Evolutionary conservation across 2,888 invertebrate genomes (phyloP).

Genomic region (Nezara viridula): DNA sequence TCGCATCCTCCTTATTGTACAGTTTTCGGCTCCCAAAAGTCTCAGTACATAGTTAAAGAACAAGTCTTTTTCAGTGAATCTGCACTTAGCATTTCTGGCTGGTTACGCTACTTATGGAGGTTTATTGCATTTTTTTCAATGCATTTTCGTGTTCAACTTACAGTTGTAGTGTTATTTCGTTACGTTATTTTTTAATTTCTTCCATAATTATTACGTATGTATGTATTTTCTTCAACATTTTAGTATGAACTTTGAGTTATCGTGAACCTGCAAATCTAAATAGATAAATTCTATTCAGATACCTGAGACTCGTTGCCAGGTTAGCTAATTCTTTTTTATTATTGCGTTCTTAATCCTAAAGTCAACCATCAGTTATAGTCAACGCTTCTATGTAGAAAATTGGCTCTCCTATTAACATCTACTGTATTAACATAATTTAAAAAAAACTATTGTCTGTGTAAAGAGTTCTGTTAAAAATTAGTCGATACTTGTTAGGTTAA

Average conservation of each 20-base stretch:
- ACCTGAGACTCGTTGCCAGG: background rate
- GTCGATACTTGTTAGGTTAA: too few species aligned
- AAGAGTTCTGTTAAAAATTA: too few species aligned
- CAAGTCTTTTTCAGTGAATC: background rate
- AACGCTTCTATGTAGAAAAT: background rate
- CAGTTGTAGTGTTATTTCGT: too few species aligned
- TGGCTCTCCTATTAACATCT: background rate
- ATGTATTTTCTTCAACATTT: too few species aligned
- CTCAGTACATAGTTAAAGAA: background rate
- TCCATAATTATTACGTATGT: too few species aligned
- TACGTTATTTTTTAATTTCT: too few species aligned
- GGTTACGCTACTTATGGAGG: background rate
- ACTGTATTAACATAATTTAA: too few species aligned
- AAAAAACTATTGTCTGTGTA: too few species aligned
- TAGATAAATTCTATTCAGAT: background rate
- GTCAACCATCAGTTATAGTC: background rate
- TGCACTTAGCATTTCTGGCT: background rate
- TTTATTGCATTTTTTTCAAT: too few species aligned
- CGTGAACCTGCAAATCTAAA: too few species aligned
- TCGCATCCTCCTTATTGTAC: background rate
- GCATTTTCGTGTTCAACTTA: too few species aligned
- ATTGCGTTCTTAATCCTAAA: background rate
- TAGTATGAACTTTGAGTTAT: too few species aligned
- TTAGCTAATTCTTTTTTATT: background rate
- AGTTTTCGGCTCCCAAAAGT: background rate